phyloP scores from a whole-genome alignment of 2,797 vertebrate species.

The Coccyzus lansbergi region DNA sequence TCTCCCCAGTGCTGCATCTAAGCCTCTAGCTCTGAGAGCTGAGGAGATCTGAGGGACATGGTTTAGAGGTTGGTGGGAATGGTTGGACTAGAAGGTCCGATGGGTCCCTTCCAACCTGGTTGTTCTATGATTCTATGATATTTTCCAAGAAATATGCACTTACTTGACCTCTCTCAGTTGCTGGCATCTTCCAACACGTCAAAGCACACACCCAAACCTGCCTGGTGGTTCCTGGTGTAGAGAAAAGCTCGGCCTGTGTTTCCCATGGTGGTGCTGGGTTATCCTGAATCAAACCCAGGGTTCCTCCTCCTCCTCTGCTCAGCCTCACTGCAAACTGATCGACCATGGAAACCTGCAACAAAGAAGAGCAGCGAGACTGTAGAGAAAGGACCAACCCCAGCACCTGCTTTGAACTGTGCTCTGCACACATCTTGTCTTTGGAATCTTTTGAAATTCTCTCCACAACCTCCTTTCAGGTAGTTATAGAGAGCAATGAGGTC shows the following conservation, averaged over 20 bases:
- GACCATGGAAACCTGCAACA: background rate
- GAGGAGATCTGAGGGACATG: background rate
- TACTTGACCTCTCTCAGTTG: background rate
- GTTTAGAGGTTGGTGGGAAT: no score
- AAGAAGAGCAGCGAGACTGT: background rate
- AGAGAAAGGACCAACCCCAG: background rate
- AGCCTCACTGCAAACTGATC: background rate
- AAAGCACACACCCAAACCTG: background rate
- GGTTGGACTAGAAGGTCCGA: no score
- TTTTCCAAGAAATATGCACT: background rate
- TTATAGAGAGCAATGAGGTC: no score
- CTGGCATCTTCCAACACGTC: background rate
- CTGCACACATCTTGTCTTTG: background rate
- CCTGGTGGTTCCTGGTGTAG: background rate
- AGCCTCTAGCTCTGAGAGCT: background rate
- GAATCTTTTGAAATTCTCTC: background rate
- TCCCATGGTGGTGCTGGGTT: background rate
- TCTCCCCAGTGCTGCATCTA: background rate
- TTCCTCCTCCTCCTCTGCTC: background rate
- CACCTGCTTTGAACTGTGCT: background rate
- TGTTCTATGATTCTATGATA: background rate
- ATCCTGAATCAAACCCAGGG: background rate
- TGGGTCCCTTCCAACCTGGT: no score
- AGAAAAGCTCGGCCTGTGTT: background rate
- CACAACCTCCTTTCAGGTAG: no score